These are phyloP conservation scores for Poicephalus meyeri DNA, from an alignment of 2,113 vertebrate genomes.

Conservation along the genomic window DNA sequence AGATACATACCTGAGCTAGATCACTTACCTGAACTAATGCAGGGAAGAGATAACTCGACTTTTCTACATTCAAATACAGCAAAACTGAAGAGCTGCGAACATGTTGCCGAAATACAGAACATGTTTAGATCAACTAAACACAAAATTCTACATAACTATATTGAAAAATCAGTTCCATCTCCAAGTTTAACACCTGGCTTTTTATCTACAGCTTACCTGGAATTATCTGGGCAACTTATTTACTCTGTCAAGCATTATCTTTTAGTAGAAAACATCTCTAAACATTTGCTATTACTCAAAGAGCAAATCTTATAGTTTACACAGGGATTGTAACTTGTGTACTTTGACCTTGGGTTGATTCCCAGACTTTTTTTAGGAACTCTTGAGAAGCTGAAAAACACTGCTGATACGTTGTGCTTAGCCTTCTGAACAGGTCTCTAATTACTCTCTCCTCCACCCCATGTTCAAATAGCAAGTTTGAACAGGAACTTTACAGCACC, in stretches of 20 bases:
- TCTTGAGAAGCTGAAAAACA: neutral
- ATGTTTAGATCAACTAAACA: neutral
- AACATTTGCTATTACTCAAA: neutral
- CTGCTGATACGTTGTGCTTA: neutral
- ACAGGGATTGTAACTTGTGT: neutral
- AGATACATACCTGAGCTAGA: too few relatives aligned
- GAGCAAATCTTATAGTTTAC: neutral
- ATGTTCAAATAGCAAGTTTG: neutral
- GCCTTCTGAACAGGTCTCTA: neutral
- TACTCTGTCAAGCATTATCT: neutral
- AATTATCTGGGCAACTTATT: neutral
- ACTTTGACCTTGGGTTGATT: neutral
- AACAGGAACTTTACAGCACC: neutral
- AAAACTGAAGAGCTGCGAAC: neutral
- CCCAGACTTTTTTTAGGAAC: neutral
- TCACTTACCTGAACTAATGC: neutral
- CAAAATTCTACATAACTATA: neutral
- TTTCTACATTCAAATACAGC: neutral
- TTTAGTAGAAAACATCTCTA: neutral
- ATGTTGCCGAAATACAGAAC: neutral
- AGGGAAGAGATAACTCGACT: neutral
- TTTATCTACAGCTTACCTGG: neutral
- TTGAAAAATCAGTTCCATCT: neutral
- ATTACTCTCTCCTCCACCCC: fast-evolving
- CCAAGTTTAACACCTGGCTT: neutral